phyloP scores from a whole-genome alignment of 2,113 vertebrate species.

The Caloenas nicobarica region DNA sequence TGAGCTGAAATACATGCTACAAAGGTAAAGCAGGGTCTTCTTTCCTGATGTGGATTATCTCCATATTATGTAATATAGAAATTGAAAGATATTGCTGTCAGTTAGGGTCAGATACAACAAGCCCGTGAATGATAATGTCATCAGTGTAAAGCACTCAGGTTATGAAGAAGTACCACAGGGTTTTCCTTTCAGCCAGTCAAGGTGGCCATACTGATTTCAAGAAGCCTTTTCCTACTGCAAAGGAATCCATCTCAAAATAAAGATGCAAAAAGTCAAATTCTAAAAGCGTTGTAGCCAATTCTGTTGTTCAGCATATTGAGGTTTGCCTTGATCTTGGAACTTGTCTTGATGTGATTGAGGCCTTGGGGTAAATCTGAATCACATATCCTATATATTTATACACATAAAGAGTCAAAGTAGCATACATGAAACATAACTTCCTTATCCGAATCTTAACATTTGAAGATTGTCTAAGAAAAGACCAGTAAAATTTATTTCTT shows the following conservation, averaged over 20 bases:
- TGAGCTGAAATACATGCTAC: not conserved
- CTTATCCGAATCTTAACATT: not conserved
- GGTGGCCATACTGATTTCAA: not conserved
- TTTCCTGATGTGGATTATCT: accelerated
- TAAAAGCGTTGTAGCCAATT: not conserved
- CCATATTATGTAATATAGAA: not conserved
- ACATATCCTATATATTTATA: not conserved
- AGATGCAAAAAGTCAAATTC: not conserved
- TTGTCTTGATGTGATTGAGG: not conserved
- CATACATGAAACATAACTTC: not conserved
- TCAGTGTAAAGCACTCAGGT: not conserved
- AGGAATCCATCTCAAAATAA: not conserved
- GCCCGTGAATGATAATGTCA: not conserved
- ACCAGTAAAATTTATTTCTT: not conserved
- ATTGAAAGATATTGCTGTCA: not conserved
- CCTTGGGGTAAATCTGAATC: not conserved
- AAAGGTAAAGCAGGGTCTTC: not conserved
- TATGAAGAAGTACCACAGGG: not conserved
- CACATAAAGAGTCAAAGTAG: not conserved
- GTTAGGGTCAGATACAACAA: not conserved
- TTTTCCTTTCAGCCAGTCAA: not conserved
- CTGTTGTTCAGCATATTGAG: not conserved
- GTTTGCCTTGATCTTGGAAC: not conserved
- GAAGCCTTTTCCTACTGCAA: not conserved
- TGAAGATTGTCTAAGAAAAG: not conserved